These are phyloP conservation scores for Aegotheles bennettii DNA, from an alignment of 2,113 vertebrate genomes.

Conservation along the genomic window DNA sequence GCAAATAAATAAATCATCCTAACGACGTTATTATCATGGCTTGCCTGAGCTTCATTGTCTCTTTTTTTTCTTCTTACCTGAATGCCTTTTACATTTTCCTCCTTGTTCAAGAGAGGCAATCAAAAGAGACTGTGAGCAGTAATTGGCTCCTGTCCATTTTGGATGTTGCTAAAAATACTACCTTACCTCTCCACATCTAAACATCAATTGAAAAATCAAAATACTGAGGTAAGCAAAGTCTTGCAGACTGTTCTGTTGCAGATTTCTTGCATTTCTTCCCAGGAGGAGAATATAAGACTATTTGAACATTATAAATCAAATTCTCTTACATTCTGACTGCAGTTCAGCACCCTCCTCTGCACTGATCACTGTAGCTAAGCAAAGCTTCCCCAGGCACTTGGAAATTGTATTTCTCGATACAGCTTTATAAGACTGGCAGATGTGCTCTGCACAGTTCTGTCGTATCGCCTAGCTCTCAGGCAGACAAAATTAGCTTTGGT, in stretches of 20 bases:
- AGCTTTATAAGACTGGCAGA: conserved; percentile 22
- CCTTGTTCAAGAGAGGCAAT: background rate
- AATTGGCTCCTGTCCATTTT: conserved; percentile 25
- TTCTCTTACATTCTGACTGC: background rate
- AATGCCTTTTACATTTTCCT: background rate
- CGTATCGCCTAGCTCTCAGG: background rate
- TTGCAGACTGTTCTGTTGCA: background rate
- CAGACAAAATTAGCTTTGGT: conserved; percentile 35
- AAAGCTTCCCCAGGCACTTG: conserved; percentile 28
- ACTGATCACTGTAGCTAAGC: background rate
- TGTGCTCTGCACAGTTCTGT: conserved; percentile 7
- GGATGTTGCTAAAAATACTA: conserved; percentile 46
- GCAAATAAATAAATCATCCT: conserved; percentile 48
- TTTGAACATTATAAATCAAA: background rate
- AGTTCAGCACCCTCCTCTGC: background rate
- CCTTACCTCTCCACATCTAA: conserved; percentile 21
- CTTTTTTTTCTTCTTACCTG: conserved; percentile 20
- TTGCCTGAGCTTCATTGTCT: conserved; percentile 27
- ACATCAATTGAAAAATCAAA: conserved; percentile 58
- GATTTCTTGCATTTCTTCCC: background rate
- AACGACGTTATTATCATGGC: background rate
- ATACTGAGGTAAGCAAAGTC: conserved; percentile 7
- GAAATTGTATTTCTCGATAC: background rate
- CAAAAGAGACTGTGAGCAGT: conserved; percentile 1
- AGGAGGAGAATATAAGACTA: background rate